Base-by-base conservation (phyloP, 2,113 vertebrate genomes). In the Microcebus griseorufus region DNA sequence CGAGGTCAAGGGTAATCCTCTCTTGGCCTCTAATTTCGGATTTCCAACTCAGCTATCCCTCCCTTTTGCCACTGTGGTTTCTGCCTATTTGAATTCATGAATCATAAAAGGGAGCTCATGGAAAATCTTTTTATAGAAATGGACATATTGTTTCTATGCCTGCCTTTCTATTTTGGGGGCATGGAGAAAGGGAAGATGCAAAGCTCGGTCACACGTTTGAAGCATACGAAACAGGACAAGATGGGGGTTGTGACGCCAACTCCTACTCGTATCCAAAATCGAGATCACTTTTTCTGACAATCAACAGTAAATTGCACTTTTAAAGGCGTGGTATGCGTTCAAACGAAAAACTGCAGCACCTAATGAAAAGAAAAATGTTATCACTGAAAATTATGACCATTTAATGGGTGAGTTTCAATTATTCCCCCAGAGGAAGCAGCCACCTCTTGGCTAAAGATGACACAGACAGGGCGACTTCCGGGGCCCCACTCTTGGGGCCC, bases 101-200 rank as follows among this genome's bases (percentile, higher is more conserved):
- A 67, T 93, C 86, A 72, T 37, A 62, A 85, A 93, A 58, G 37
- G 58, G 32, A 55, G 22, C 39, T 6, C 91, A 37, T 42, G 85
- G 92, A 87, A 96, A 97, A 82, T 90, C 83, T 96, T 94, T 89
- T 92, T 72, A 92, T 80, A 94, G 95, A 87, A 17, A 64, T 67
- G 81, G 72, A 67, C 42, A 37, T 81, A n/a, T 91, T 90, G 79
- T 93, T 96, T 94, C 85, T 95, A 10, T 84, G 64, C 51, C 29
- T 76, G 85, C 78, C n/a, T 70, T 60, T 94, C 81, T 95, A 81
- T 90, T 96, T 60, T 34, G 76, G 87, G 65, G 72, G 8, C 37
- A 48, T 45, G 45, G 51, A 69, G 81, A 83, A 65, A 7, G 39
- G 55, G n/a, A 83, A 55, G 78, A 87, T 29, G 60, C 13, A 18